Evolutionary conservation across 1,140 invertebrate genomes (phyloP).

Genomic region (Drosophila pachea): DNA sequence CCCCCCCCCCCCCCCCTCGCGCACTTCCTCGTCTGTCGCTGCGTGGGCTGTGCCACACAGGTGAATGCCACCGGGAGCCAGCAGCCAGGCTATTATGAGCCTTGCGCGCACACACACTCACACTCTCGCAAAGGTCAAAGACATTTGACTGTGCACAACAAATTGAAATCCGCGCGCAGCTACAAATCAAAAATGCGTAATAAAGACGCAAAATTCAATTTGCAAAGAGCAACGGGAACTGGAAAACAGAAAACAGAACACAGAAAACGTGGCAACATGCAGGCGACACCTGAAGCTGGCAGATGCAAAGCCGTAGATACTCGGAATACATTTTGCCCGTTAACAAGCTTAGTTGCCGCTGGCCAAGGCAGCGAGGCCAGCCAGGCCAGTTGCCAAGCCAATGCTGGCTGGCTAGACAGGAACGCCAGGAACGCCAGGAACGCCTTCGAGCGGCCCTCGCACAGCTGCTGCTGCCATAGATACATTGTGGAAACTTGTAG

Average conservation of each 20-base stretch:
- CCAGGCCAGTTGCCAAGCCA: not conserved
- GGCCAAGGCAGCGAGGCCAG: constrained; percentile 1
- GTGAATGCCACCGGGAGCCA: constrained; percentile 68
- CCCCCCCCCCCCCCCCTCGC: too few species aligned
- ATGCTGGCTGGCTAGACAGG: too few species aligned
- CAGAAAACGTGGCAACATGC: constrained; percentile 43
- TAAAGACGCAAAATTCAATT: constrained; percentile 75
- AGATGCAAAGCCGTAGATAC: constrained; percentile 47
- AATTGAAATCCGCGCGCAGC: constrained; percentile 41
- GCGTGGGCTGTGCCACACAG: constrained; percentile 48
- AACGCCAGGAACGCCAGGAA: too few species aligned
- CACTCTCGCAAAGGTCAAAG: constrained; percentile 59
- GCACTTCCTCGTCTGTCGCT: constrained; percentile 44
- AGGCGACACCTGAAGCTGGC: constrained; percentile 70
- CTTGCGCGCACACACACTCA: constrained; percentile 1
- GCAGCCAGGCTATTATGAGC: constrained; percentile 61
- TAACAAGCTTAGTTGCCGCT: constrained; percentile 31
- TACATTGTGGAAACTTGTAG: constrained; percentile 29
- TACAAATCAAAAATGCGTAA: constrained; percentile 75
- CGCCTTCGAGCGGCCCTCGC: constrained; percentile 20
- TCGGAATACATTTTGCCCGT: constrained; percentile 41
- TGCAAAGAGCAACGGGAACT: constrained; percentile 34
- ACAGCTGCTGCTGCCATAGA: constrained; percentile 7
- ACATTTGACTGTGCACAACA: constrained; percentile 46
- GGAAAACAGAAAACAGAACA: constrained; percentile 22